Conservation (phyloP, 1,140 invertebrate species). For the Drosophila seguyi region DNA sequence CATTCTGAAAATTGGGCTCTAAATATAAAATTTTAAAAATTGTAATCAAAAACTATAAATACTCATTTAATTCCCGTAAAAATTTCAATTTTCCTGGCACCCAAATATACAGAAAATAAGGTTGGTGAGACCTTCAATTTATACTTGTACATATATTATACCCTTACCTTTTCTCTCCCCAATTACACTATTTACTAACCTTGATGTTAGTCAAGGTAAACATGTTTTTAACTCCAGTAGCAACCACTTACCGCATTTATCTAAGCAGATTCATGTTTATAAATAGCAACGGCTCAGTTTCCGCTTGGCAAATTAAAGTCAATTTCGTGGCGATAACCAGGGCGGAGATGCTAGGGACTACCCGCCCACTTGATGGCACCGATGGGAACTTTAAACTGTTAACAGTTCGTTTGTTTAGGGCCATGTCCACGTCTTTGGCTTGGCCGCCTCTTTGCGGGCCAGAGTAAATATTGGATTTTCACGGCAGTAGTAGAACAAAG, state of each 20-base stretch:
- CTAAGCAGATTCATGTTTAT: not conserved
- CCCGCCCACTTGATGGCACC: not conserved
- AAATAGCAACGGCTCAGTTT: conserved; percentile 4
- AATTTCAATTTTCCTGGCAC: too few species aligned
- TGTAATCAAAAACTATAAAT: too few species aligned
- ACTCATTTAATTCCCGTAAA: too few species aligned
- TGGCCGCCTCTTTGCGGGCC: conserved; percentile 50
- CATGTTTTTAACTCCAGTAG: not conserved
- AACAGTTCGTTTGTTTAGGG: conserved; percentile 68
- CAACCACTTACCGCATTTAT: conserved; percentile 2
- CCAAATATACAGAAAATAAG: too few species aligned
- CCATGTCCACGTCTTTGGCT: conserved; percentile 52
- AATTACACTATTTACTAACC: not conserved
- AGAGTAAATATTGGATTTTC: conserved; percentile 65
- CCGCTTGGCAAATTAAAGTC: conserved; percentile 9
- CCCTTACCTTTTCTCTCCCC: too few species aligned
- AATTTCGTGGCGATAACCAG: conserved; percentile 16
- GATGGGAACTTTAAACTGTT: conserved; percentile 40
- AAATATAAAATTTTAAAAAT: too few species aligned
- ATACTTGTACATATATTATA: too few species aligned
- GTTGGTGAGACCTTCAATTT: too few species aligned
- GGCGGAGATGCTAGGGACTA: not conserved
- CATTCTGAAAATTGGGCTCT: too few species aligned
- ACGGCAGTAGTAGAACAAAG: conserved; percentile 29
- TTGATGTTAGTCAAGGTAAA: not conserved